A percentile compares a stretch with the other conserved stretches of the same genome.
Evolutionary conservation across 2,797 vertebrate genomes (phyloP).

Genomic region (Malacoraja senta): DNA sequence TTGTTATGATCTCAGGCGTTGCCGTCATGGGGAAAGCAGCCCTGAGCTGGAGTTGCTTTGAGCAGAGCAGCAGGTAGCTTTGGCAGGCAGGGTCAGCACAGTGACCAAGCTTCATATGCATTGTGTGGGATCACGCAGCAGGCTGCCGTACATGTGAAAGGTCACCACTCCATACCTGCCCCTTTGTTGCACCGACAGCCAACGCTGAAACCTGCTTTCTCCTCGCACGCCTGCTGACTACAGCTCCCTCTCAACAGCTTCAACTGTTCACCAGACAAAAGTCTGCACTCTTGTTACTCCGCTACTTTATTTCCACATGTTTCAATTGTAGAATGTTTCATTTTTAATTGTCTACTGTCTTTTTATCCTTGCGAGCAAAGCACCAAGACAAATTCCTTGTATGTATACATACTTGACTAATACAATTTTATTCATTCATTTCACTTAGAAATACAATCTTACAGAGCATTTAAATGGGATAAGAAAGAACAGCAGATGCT

Average conservation of each 20-base stretch:
- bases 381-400: no score
- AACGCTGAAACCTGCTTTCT: constrained; percentile 50
- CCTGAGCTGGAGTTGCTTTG: constrained; percentile 60
- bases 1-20: constrained; percentile 59
- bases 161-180: constrained; percentile 52
- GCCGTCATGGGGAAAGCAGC: constrained; percentile 46
- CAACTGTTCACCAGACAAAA: not conserved
- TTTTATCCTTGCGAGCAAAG: no score
- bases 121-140: constrained; percentile 45
- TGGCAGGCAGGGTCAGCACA: constrained; percentile 64
- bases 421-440: no score
- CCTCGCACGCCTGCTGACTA: not conserved
- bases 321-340: no score
- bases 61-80: constrained; percentile 70
- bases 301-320: no score
- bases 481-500: no score
- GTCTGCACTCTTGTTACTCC: no score
- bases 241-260: not conserved
- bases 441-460: no score
- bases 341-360: no score
- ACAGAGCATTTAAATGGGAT: no score
- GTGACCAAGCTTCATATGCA: constrained; percentile 46
- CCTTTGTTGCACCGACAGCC: constrained; percentile 50
- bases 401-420: no score
- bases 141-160: constrained; percentile 46